Percentiles rank a stretch among this genome's conserved stretches.
phyloP scores from a whole-genome alignment of 2,888 invertebrate genomes.

The Camptogramma bilineatum region DNA sequence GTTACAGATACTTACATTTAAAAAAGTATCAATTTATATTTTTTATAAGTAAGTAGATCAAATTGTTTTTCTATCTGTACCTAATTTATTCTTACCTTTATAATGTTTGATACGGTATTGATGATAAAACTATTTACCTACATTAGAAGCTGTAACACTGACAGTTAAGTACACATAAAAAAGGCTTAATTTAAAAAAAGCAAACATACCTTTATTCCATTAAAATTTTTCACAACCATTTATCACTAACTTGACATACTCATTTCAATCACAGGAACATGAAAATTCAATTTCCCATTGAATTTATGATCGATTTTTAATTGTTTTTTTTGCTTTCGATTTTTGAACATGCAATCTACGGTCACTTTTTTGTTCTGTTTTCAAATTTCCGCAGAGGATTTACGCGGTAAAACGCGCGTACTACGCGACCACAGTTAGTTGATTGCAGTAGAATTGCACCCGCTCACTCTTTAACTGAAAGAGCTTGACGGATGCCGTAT shows the following conservation, averaged over 20 bases:
- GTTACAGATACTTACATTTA: no score
- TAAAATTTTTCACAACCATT: constrained; percentile 64
- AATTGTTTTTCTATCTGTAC: no score
- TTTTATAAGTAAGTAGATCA: no score
- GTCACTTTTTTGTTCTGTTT: constrained; percentile 3
- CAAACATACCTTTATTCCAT: constrained; percentile 56
- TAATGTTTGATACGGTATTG: no score
- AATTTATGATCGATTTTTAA: neutral
- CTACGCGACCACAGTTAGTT: constrained; percentile 67
- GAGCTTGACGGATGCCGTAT: constrained; percentile 68
- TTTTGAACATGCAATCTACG: neutral
- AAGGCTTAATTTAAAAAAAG: neutral
- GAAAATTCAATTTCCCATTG: neutral
- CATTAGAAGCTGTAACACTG: no score
- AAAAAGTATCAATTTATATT: no score
- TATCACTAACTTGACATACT: constrained; percentile 50
- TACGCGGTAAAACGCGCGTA: constrained; percentile 59
- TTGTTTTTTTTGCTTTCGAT: constrained; percentile 3
- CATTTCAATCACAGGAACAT: constrained; percentile 2
- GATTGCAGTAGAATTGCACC: constrained; percentile 73
- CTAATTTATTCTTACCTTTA: no score
- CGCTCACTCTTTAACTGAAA: constrained; percentile 74
- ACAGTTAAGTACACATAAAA: no score
- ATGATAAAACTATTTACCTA: no score
- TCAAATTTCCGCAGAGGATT: constrained; percentile 3